Base-by-base conservation (phyloP, 1,140 invertebrate species). In the Trachelipus rathkii region DNA sequence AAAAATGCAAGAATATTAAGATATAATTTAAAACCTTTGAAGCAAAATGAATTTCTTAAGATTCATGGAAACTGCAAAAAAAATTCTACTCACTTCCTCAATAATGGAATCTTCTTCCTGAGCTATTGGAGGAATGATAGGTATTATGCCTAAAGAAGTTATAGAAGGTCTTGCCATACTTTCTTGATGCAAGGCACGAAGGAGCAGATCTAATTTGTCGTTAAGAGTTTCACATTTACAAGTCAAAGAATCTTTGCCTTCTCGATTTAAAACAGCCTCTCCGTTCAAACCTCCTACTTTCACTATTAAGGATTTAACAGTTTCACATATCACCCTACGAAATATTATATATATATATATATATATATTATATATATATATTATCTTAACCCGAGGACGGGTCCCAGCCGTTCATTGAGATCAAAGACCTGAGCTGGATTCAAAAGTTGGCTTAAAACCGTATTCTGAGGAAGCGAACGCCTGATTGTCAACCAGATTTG, bases 341-440 rank as follows among this genome's bases (percentile, higher is more conserved):
- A 3, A 33, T 33, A n/a, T 33, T 33, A 33, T 33, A 33, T 33
- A n/a, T 33, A 33, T 33, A 33, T n/a, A 33, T 33, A 33, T 33
- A 33, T 33, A 33, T 33, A 33, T 33, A 33, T 33, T 33, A 33
- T 33, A 33, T 33, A n/a, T 33, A 33, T 33, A 33, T 33, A 33
- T 33, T 33, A 33, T 33, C 86, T 87, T 85, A 92, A n/a, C 90
- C 95, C n/a, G 75, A 96, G 88, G 70, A 92, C 89, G 44, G 96
- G 95, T 53, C 94, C 94, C n/a, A n/a, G 23, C 87, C 87, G 82
- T 88, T 88, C 85, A 96, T 96, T n/a, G 80, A 98, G 90, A 89
- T 98, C 96, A 87, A 98, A 98, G 53, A 98, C 95, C 88, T 98
- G 96, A 76, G 95, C 95, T 11, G 96, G 96, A 88, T 98, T 98